These are phyloP conservation scores for Neotoxoptera formosana DNA, from an alignment of 1,140 invertebrate species.

Conservation along the genomic window DNA sequence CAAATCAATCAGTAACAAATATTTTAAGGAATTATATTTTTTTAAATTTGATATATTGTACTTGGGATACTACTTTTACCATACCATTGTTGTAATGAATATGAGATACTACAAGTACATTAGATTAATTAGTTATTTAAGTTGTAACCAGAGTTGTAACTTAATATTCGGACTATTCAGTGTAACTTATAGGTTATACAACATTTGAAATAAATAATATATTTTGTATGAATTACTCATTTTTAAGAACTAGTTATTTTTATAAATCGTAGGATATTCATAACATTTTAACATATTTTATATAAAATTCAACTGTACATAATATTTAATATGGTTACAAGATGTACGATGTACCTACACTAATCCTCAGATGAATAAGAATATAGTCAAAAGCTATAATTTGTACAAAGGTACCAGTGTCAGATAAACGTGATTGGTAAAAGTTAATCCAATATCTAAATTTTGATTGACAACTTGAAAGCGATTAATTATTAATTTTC, in stretches of 20 bases:
- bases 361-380: too few relatives aligned
- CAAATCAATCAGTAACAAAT: neutral
- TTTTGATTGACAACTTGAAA: too few relatives aligned
- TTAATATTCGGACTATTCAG: neutral
- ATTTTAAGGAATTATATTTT: neutral
- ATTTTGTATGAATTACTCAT: neutral
- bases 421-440: neutral
- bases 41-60: neutral
- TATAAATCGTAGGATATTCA: too few relatives aligned
- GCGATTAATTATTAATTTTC: too few relatives aligned
- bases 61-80: neutral
- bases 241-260: neutral
- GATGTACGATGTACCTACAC: too few relatives aligned
- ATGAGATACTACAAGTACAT: neutral
- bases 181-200: neutral
- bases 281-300: too few relatives aligned
- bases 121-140: neutral
- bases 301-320: too few relatives aligned
- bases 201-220: neutral
- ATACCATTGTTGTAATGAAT: too few relatives aligned
- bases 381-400: too few relatives aligned
- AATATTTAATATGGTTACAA: too few relatives aligned
- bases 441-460: neutral
- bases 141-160: neutral
- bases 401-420: too few relatives aligned